phyloP scores from a whole-genome alignment of 1,140 invertebrate genomes.

The Drosophila tropicalis region DNA sequence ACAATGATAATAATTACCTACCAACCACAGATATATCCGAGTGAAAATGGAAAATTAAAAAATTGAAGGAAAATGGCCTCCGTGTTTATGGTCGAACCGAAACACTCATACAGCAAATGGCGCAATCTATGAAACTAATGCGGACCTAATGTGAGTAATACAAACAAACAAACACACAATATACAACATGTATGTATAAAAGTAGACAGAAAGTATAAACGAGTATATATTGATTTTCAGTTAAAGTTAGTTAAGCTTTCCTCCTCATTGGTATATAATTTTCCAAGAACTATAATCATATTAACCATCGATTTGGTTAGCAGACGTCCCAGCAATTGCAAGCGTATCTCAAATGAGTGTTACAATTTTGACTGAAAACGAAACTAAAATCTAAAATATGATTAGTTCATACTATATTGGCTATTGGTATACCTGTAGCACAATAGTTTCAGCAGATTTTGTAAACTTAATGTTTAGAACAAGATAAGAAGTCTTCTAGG shows the following conservation, averaged over 20 bases:
- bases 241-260: constrained; percentile 1
- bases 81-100: constrained; percentile 12
- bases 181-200: not conserved
- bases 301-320: constrained; percentile 11
- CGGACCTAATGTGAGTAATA: constrained; percentile 56
- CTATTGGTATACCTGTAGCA: not conserved
- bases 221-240: constrained; percentile 17
- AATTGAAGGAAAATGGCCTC: constrained; percentile 12
- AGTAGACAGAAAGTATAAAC: not conserved
- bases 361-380: not conserved
- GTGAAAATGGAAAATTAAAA: constrained; percentile 40
- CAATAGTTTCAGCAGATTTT: not conserved
- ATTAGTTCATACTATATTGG: not conserved
- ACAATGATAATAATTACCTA: constrained; percentile 21
- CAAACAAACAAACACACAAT: not conserved
- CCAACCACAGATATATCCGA: not conserved
- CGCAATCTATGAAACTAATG: constrained; percentile 23
- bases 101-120: constrained; percentile 20
- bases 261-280: constrained; percentile 2
- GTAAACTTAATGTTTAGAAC: no score
- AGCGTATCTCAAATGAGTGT: constrained; percentile 1
- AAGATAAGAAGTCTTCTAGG: no score
- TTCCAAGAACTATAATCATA: constrained; percentile 16
- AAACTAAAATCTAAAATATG: not conserved
- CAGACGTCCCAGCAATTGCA: not conserved